Percentiles rank a stretch among this genome's conserved stretches.
Evolutionary conservation across 2,888 invertebrate genomes (phyloP).

Genomic region (Rhamnusium bicolor): DNA sequence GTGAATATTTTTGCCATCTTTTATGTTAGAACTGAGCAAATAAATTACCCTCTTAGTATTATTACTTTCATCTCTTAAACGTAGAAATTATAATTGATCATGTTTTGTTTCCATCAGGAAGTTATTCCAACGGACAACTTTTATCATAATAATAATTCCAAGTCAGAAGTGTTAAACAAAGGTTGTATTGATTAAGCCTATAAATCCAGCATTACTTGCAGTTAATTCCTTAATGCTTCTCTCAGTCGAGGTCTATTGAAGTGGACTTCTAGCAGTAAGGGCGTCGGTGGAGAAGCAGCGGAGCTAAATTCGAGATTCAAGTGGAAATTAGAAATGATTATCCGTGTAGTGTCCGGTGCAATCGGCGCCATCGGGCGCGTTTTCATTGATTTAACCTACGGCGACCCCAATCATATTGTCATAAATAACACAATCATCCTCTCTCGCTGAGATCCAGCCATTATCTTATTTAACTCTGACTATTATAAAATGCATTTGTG

Average conservation of each 20-base stretch:
- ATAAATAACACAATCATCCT: constrained; percentile 60
- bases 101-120: background rate
- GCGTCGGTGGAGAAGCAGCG: background rate
- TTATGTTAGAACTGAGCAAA: too few relatives aligned
- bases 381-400: constrained; percentile 62
- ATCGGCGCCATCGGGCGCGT: constrained; percentile 42
- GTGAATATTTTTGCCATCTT: too few relatives aligned
- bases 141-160: background rate
- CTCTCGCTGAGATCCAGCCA: constrained; percentile 24
- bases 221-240: constrained; percentile 5
- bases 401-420: constrained; percentile 61
- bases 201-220: background rate
- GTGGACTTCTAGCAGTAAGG: background rate
- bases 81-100: background rate
- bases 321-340: constrained; percentile 19
- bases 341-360: constrained; percentile 14
- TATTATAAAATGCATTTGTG: constrained; percentile 13
- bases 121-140: background rate
- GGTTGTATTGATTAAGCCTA: background rate
- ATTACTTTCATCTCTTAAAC: background rate
- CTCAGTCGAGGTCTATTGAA: background rate
- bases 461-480: constrained; percentile 35
- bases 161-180: background rate
- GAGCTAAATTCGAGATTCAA: background rate
- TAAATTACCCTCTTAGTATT: too few relatives aligned